phyloP scores from a whole-genome alignment of 2,888 invertebrate species.

The Sicus ferrugineus region DNA sequence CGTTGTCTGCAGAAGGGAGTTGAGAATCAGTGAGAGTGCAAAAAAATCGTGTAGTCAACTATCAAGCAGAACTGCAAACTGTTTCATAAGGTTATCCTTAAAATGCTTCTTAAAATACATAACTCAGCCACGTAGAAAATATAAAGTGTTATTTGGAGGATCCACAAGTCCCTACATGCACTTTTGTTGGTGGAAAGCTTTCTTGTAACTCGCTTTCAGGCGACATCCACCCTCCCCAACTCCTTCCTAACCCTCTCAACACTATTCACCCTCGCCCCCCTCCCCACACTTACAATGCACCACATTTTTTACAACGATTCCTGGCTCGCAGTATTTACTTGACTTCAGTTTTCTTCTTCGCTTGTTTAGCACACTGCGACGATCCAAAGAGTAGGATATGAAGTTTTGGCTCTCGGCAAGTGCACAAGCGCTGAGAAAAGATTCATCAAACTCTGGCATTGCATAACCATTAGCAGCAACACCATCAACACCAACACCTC shows the following conservation, averaged over 20 bases:
- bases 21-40: not conserved
- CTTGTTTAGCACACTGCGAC: slow-evolving; percentile 46
- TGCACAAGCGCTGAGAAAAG: slow-evolving; percentile 60
- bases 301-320: slow-evolving; percentile 56
- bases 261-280: no score
- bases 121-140: no score
- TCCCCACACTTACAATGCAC: slow-evolving; percentile 57
- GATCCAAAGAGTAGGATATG: slow-evolving; percentile 53
- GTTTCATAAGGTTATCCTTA: not conserved
- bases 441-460: slow-evolving; percentile 63
- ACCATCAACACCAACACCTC: slow-evolving; percentile 9
- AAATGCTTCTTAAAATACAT: no score
- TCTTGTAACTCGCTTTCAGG: no score
- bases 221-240: no score
- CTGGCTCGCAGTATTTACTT: slow-evolving; percentile 48
- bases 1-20: slow-evolving; percentile 51
- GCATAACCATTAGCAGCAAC: slow-evolving; percentile 52
- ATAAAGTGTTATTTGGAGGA: no score
- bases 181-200: no score
- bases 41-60: no score
- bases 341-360: slow-evolving; percentile 53
- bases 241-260: no score
- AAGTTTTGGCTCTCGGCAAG: slow-evolving; percentile 55
- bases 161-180: no score
- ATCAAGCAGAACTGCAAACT: not conserved